These are phyloP conservation scores for Gastracanthus pulcherrimus DNA, from an alignment of 2,888 invertebrate genomes.

Conservation along the genomic window DNA sequence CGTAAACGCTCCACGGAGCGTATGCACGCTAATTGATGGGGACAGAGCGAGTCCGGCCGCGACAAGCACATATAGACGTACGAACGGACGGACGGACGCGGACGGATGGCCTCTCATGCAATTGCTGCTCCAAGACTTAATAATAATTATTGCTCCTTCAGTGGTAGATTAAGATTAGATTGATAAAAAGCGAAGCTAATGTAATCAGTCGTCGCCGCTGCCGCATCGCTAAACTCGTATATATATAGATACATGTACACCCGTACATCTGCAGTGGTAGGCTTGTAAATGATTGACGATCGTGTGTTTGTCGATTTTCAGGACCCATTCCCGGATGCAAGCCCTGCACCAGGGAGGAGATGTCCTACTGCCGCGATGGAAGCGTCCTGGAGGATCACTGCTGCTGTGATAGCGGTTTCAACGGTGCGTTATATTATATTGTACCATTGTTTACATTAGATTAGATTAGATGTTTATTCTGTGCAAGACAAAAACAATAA, in stretches of 20 bases:
- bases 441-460: too few relatives aligned
- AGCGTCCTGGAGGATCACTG: conserved; percentile 82
- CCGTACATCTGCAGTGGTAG: too few relatives aligned
- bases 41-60: too few relatives aligned
- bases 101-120: not conserved
- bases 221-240: too few relatives aligned
- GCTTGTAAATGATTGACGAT: not conserved
- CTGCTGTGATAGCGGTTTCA: conserved; percentile 81
- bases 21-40: not conserved
- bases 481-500: too few relatives aligned
- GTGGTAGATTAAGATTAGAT: not conserved
- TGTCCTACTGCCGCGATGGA: conserved; percentile 82
- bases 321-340: conserved; percentile 81
- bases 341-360: conserved; percentile 81
- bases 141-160: not conserved
- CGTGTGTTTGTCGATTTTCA: conserved; percentile 60
- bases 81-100: not conserved
- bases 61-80: too few relatives aligned
- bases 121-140: not conserved
- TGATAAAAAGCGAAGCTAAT: too few relatives aligned
- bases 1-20: not conserved
- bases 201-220: too few relatives aligned
- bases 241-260: too few relatives aligned
- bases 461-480: too few relatives aligned
- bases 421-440: conserved; percentile 77